Percentiles rank a stretch among this genome's conserved stretches.
Evolutionary conservation across 2,888 invertebrate genomes (phyloP).

Genomic region (Dynastes tityus): DNA sequence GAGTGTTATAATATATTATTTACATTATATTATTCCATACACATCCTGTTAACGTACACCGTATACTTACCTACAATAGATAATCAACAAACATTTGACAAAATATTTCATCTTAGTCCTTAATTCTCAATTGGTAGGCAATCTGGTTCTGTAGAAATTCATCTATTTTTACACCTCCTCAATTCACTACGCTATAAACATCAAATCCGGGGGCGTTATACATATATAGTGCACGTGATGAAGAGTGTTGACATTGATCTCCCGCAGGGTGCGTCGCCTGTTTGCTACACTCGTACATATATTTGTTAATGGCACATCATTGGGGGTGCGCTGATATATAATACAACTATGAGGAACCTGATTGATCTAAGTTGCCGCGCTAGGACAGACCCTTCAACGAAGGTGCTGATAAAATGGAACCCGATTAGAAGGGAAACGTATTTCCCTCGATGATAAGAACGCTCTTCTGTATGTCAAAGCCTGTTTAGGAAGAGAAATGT

Average conservation of each 20-base stretch:
- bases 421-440: slow-evolving; percentile 38
- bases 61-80: no score
- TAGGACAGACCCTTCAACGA: slow-evolving; percentile 17
- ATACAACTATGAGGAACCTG: slow-evolving; percentile 12
- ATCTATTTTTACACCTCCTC: no score
- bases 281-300: not conserved
- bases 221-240: slow-evolving; percentile 6
- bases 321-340: slow-evolving; percentile 42
- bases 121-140: no score
- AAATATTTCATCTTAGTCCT: no score
- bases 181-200: no score
- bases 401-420: slow-evolving; percentile 31
- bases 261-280: slow-evolving; percentile 21
- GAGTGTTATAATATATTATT: no score
- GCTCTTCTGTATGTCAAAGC: slow-evolving; percentile 14
- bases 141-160: no score
- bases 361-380: slow-evolving; percentile 28
- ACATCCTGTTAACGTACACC: no score
- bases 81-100: not conserved
- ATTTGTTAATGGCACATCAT: slow-evolving; percentile 46
- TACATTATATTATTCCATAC: no score
- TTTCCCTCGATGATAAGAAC: slow-evolving; percentile 37
- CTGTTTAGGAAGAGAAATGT: slow-evolving; percentile 28
- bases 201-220: no score
- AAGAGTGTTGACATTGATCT: slow-evolving; percentile 31